Conservation (phyloP, 2,888 invertebrate species). For the Ametastegia equiseti region DNA sequence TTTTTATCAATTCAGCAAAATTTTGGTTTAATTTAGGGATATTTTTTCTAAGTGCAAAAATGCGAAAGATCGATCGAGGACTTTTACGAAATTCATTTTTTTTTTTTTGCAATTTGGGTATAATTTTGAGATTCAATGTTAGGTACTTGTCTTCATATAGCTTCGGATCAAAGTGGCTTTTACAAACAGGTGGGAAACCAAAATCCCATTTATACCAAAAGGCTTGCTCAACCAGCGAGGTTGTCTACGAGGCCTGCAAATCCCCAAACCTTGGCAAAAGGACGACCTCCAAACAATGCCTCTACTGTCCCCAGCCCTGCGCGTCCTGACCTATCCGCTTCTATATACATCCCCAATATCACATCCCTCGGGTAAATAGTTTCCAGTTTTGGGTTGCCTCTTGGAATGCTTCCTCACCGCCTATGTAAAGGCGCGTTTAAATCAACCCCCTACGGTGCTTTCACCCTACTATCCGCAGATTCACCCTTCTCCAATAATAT, state of each 20-base stretch:
- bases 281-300: conserved; percentile 56
- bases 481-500: neutral
- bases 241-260: neutral
- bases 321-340: conserved; percentile 65
- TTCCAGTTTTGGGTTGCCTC: conserved; percentile 63
- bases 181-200: conserved; percentile 35
- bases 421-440: conserved; percentile 31
- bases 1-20: no score
- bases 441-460: conserved; percentile 30
- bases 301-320: conserved; percentile 54
- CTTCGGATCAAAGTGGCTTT: neutral
- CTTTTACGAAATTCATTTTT: no score
- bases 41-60: no score
- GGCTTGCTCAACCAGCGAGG: conserved; percentile 9
- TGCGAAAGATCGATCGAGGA: no score
- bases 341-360: conserved; percentile 67
- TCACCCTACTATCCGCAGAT: neutral
- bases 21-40: no score
- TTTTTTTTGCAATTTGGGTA: no score
- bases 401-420: conserved; percentile 42
- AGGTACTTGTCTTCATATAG: neutral
- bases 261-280: neutral
- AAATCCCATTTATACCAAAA: neutral
- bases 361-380: conserved; percentile 70
- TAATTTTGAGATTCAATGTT: no score